Evolutionary conservation across 2,113 vertebrate genomes (phyloP).

Genomic region (Eptatretus burgeri): DNA sequence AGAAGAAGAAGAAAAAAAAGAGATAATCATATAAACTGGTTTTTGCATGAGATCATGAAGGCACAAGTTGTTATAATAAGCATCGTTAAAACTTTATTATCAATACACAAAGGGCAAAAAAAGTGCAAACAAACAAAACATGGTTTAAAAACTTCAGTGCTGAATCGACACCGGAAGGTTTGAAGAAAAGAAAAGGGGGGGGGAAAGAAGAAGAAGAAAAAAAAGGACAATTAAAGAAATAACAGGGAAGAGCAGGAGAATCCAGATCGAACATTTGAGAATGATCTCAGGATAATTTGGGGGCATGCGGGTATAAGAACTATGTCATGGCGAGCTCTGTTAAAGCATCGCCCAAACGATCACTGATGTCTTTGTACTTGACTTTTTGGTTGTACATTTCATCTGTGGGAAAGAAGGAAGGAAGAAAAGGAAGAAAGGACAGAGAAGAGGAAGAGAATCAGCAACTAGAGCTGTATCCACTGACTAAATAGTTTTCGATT

Average conservation of each 20-base stretch:
- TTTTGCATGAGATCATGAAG: too few species aligned
- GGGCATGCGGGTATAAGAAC: constrained; percentile 3
- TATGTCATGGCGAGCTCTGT: constrained; percentile 35
- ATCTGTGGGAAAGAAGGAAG: constrained; percentile 25
- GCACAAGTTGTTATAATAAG: too few species aligned
- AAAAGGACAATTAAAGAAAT: neutral
- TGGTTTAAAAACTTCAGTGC: too few species aligned
- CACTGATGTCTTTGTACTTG: constrained; percentile 99
- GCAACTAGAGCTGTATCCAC: too few species aligned
- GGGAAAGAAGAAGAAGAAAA: neutral
- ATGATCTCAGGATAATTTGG: neutral
- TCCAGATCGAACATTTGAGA: neutral
- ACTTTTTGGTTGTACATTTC: constrained; percentile 98
- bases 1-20: too few species aligned
- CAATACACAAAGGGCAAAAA: too few species aligned
- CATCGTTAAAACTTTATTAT: too few species aligned
- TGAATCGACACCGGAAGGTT: neutral
- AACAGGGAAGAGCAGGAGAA: neutral
- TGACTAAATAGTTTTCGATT: too few species aligned
- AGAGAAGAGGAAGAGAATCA: neutral
- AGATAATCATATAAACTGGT: too few species aligned
- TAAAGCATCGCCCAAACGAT: constrained; percentile 98
- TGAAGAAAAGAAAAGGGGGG: neutral
- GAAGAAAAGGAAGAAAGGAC: neutral
- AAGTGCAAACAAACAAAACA: too few species aligned